These are phyloP conservation scores for Pelagia noctiluca DNA, from an alignment of 30 jellyfish, hydroid and myxozoan genomes.

Conservation along the genomic window DNA sequence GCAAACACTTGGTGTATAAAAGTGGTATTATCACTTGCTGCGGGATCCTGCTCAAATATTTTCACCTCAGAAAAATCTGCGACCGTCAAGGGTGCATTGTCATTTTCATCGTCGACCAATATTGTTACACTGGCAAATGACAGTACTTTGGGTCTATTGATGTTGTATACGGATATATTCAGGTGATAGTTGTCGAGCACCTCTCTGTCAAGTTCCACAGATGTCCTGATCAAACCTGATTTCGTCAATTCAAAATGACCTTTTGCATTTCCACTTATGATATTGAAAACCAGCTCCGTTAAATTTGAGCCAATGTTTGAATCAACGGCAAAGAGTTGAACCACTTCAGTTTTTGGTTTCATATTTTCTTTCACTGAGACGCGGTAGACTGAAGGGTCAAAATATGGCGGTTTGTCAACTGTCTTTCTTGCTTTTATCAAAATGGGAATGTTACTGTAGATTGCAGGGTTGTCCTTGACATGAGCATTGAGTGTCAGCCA, in stretches of 20 bases:
- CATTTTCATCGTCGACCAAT: conserved; percentile 85
- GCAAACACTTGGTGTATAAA: conserved; percentile 62
- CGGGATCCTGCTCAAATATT: conserved; percentile 44
- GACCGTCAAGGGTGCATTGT: conserved; percentile 69
- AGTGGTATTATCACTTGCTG: conserved; percentile 33
- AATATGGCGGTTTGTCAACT: conserved; percentile 49
- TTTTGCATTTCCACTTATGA: conserved; percentile 63
- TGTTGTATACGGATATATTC: conserved; percentile 62
- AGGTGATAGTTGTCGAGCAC: conserved; percentile 19
- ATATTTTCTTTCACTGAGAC: conserved; percentile 61
- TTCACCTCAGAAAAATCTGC: neutral
- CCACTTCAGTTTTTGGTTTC: conserved; percentile 52
- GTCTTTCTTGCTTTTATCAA: conserved; percentile 31
- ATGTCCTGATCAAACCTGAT: conserved; percentile 49
- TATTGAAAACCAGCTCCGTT: conserved; percentile 29
- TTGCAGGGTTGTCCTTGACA: conserved; percentile 65
- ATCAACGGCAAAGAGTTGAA: conserved; percentile 62
- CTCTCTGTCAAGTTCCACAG: conserved; percentile 56
- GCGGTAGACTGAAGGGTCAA: conserved; percentile 74
- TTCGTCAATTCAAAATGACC: conserved; percentile 58
- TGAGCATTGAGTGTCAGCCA: conserved; percentile 98
- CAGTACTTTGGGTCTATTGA: conserved; percentile 28
- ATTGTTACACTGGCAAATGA: conserved; percentile 69
- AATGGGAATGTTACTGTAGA: conserved; percentile 80
- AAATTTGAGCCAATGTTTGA: conserved; percentile 35